These are phyloP conservation scores for Cynoglossus semilaevis DNA, from an alignment of 2,113 vertebrate genomes.

Conservation along the genomic window DNA sequence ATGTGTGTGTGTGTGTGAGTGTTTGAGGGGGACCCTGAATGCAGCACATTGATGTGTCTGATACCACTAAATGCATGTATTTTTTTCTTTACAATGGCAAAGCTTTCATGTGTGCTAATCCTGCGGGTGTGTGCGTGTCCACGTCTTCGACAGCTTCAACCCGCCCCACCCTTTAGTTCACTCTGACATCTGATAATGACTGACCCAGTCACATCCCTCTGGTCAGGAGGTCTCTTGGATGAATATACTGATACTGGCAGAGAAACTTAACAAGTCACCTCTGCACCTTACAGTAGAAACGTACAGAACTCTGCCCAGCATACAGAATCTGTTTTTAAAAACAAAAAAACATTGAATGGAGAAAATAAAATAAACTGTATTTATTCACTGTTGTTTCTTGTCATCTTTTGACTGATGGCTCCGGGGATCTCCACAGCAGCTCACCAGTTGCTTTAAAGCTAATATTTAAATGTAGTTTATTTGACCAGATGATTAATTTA, in stretches of 20 bases:
- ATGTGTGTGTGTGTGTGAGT: conserved; percentile 5
- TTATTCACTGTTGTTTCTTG: no score
- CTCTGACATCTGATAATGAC: conserved; percentile 43
- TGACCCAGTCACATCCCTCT: conserved; percentile 36
- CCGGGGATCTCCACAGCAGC: no score
- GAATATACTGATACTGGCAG: conserved; percentile 15
- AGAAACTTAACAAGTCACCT: conserved; percentile 19
- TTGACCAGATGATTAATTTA: no score
- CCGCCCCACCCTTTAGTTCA: conserved; percentile 39
- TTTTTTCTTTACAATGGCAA: neutral
- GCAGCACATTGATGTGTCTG: conserved; percentile 12
- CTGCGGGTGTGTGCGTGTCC: neutral
- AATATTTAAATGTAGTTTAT: no score
- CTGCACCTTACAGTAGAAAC: conserved; percentile 6
- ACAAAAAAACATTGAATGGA: no score
- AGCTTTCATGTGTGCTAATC: conserved; percentile 19
- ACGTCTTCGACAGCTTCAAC: conserved; percentile 28
- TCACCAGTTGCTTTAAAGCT: no score
- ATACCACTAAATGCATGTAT: neutral
- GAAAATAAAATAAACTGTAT: no score
- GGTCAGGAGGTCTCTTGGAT: conserved; percentile 12
- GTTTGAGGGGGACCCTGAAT: conserved; percentile 13
- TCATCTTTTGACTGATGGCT: no score
- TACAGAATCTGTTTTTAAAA: no score
- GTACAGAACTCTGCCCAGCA: no score